Percentiles rank a stretch among this genome's conserved stretches.
These are phyloP conservation scores for Danaus melanippus DNA, from an alignment of 1,140 invertebrate species.

Conservation along the genomic window DNA sequence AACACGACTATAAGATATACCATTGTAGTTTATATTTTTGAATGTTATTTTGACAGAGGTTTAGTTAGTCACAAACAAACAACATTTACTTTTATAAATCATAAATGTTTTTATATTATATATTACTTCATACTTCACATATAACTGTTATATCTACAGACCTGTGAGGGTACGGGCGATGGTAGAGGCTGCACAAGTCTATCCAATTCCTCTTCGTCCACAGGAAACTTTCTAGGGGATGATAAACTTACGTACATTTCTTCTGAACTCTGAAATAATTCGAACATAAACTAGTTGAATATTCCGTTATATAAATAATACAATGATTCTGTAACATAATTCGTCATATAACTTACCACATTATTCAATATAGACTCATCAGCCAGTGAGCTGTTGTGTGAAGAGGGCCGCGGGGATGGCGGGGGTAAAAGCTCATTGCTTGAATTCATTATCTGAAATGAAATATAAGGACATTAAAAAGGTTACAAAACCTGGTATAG, in stretches of 20 bases:
- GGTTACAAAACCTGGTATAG: too few species aligned
- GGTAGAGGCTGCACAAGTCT: constrained; percentile 41
- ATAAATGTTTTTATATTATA: too few species aligned
- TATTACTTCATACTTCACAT: too few species aligned
- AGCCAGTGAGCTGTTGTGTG: constrained; percentile 48
- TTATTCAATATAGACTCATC: constrained; percentile 57
- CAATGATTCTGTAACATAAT: too few species aligned
- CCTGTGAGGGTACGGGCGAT: constrained; percentile 58
- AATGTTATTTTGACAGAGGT: too few species aligned
- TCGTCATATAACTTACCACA: constrained; percentile 33
- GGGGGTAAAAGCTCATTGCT: constrained; percentile 60
- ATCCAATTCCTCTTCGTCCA: constrained; percentile 64
- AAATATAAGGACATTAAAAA: too few species aligned
- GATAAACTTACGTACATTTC: constrained; percentile 44
- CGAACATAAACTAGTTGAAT: too few species aligned
- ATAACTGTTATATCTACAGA: constrained; percentile 11
- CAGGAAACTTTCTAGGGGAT: constrained; percentile 64
- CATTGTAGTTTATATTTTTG: too few species aligned
- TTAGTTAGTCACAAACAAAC: too few species aligned
- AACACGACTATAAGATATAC: too few species aligned
- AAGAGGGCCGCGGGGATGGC: constrained; percentile 57
- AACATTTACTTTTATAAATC: too few species aligned
- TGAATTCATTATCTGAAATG: constrained; percentile 33
- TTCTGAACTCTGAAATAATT: constrained; percentile 47
- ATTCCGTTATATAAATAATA: too few species aligned